Conservation (phyloP, 2,113 vertebrate genomes). For the Stegostoma tigrinum region DNA sequence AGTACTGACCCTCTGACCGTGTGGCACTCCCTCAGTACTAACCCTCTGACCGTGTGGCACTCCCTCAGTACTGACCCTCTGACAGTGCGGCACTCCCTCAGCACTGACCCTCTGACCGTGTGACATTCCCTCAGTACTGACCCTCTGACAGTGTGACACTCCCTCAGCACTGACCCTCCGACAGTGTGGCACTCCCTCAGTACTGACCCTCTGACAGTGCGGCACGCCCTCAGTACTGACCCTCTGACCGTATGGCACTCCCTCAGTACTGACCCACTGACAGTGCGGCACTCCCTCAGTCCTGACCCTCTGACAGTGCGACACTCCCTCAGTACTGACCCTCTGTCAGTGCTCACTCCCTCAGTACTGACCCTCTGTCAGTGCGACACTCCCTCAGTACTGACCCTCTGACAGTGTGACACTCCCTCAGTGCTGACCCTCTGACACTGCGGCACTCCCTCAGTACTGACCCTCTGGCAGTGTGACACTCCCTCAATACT, state of each 20-base stretch:
- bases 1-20: neutral
- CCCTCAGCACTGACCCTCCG: no score
- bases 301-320: no score
- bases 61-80: neutral
- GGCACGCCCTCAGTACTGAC: neutral
- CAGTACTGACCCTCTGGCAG: neutral
- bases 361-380: neutral
- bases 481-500: neutral
- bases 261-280: neutral
- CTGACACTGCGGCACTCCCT: neutral
- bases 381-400: neutral
- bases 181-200: neutral
- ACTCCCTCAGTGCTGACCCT: neutral
- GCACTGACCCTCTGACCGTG: no score
- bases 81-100: neutral
- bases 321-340: neutral
- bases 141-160: neutral
- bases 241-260: neutral
- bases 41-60: neutral
- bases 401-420: neutral
- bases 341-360: neutral
- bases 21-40: neutral
- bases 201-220: neutral
- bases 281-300: neutral
- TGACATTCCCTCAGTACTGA: neutral